Evolutionary conservation across 2,113 vertebrate species (phyloP), one percentile per base, ranked within the genome.

Genomic region (Bambusicola thoracicus): DNA sequence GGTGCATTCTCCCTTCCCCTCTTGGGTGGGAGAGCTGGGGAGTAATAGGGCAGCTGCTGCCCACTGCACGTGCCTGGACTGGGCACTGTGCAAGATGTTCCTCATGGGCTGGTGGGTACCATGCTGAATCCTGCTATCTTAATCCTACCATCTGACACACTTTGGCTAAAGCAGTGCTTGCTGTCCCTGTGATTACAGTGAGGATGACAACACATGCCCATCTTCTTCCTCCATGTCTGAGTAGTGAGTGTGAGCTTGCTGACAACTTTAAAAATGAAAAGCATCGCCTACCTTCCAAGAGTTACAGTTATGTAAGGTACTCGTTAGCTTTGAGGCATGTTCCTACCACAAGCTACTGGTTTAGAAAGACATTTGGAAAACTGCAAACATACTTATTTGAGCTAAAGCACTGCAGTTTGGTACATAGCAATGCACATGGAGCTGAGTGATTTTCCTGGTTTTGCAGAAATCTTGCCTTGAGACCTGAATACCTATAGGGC

Each of bases 121-220:
- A 78, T 19, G 44, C 17, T 1, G 0, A 15, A 34, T 40, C 44
- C 87, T 53, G 44, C 19, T n/a, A 0, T 0, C 51, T 36, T 69
- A 41, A 21, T 7, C 13, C 2, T 58, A 56, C 58, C 17, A 29
- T 20, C 56, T 68, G 51, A 16, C 7, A 14, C 51, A 13, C 51
- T 74, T 38, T 2, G 32, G 21, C 25, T 34, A 65, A 55, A 75
- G 34, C 69, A 43, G 30, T 2, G 13, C 4, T 79, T 49, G 24
- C 4, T 9, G 9, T 63, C 56, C 12, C 29, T n/a, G 32, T 8
- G 66, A 72, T 66, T 65, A 56, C 67, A 72, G 32, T 2, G 13
- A 34, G 25, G 30, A 32, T 62, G 67, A 62, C 56, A 74, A 38
- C 40, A 73, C 0, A 0, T 34, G 56, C 59, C 55, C 41, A 24